Base-by-base conservation (phyloP, 2,113 vertebrate species). In the Hippocampus guttulatus region DNA sequence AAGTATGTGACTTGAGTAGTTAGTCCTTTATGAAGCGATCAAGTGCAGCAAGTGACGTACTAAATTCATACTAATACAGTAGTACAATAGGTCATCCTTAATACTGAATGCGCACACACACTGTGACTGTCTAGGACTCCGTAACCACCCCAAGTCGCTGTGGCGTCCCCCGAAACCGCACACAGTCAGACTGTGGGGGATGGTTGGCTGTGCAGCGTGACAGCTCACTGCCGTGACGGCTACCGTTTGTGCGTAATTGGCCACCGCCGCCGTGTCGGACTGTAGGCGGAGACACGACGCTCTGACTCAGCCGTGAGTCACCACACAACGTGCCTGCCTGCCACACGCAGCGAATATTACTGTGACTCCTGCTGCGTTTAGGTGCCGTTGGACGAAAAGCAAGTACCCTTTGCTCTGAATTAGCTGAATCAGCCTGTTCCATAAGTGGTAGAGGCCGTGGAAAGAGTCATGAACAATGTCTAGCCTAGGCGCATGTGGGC, bases 221-320 rank as follows among this genome's bases (percentile, higher is more conserved):
- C 77, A 71, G 68, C n/a, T 55, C 68, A 16, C 62, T 54, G 5
- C 69, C 16, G 73, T 67, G 60, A 38, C 47, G 54, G 73, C 67
- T 81, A 70, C 77, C 79, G 69, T 76, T 58, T 75, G 52, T 8
- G 15, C 71, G 23, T 80, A 9, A 89, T 91, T 90, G 86, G 91
- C 57, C 79, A 69, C 69, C 75, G 57, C 72, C 74, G 70, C 65
- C 1, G n/a, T 72, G 83, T 90, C 71, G 92, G 91, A 85, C 88
- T 15, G 88, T 85, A 45, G 10, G 14, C 43, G 43, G 14, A 12
- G 43, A 80, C 76, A 75, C 76, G 78, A 74, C 27, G 33, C 52
- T 43, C 33, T 81, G 88, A 90, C 68, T 86, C 87, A 85, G 72
- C 81, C 52, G 58, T 79, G 85, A 89, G 70, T 89, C 85, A 87